These are phyloP conservation scores for Caloenas nicobarica DNA, from an alignment of 2,113 vertebrate species.

Conservation along the genomic window DNA sequence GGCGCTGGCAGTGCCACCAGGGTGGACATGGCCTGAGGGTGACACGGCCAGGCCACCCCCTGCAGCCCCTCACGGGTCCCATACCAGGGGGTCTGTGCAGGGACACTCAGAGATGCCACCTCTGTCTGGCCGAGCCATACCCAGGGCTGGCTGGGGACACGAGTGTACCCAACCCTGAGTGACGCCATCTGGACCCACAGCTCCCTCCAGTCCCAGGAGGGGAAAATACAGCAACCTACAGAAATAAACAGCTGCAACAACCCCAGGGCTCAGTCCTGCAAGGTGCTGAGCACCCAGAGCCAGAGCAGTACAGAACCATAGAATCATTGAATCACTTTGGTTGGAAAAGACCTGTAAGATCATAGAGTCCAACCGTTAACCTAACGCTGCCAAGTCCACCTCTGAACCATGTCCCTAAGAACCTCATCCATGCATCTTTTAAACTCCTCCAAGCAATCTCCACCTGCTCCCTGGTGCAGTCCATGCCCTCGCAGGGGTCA, in stretches of 20 bases:
- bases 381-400: too few species aligned
- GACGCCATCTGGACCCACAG: not conserved
- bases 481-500: rapidly evolving
- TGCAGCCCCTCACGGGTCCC: not conserved
- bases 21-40: rapidly evolving
- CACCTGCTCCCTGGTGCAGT: rapidly evolving
- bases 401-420: not conserved
- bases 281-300: too few species aligned
- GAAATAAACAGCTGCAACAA: not conserved
- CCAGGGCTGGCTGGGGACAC: not conserved
- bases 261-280: not conserved
- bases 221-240: not conserved
- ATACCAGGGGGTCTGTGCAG: not conserved
- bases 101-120: not conserved
- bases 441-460: too few species aligned
- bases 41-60: not conserved
- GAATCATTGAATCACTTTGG: too few species aligned
- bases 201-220: not conserved
- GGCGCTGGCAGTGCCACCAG: not conserved
- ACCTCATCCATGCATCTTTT: too few species aligned
- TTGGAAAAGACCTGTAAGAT: too few species aligned
- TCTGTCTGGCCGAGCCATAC: not conserved
- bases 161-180: rapidly evolving
- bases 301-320: too few species aligned
- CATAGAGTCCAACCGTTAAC: too few species aligned